Evolutionary conservation across 2,797 vertebrate genomes (phyloP).

Genomic region (Nannoperca australis): DNA sequence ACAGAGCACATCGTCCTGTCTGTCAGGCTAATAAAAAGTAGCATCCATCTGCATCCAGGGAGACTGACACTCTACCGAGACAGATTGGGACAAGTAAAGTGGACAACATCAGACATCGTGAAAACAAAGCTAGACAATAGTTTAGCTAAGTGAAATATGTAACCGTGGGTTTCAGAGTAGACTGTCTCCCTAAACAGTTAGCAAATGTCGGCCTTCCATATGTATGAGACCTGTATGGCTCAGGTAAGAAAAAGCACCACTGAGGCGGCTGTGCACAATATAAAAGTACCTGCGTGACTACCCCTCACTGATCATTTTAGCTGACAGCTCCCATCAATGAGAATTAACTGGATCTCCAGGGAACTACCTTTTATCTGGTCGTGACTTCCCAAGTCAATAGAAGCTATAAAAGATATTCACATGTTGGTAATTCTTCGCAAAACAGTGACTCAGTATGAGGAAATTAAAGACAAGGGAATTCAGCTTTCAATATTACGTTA

Average conservation of each 20-base stretch:
- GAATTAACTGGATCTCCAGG: slow-evolving; percentile 7
- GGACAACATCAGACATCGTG: slow-evolving; percentile 46
- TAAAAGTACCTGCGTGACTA: background rate
- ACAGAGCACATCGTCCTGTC: slow-evolving; percentile 38
- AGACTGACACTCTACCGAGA: slow-evolving; percentile 23
- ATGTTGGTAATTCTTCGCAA: background rate
- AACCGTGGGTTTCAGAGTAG: background rate
- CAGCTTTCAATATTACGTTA: slow-evolving; percentile 1
- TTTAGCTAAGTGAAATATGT: slow-evolving; percentile 14
- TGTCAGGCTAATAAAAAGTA: slow-evolving; percentile 66
- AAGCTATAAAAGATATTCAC: slow-evolving; percentile 1
- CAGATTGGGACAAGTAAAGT: slow-evolving; percentile 39
- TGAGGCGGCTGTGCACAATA: background rate
- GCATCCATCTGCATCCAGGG: slow-evolving; percentile 43
- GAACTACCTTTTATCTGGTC: background rate
- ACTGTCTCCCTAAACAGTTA: slow-evolving; percentile 8
- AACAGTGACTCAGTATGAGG: background rate
- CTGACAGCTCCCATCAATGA: slow-evolving; percentile 14
- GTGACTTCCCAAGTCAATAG: background rate
- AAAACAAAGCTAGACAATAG: slow-evolving; percentile 15
- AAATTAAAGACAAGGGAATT: slow-evolving; percentile 22
- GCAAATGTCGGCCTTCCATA: background rate
- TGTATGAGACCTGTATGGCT: background rate
- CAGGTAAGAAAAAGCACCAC: background rate
- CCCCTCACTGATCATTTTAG: background rate